Evolutionary conservation across 1,140 invertebrate genomes (phyloP), one percentile per base, ranked within the genome.

Genomic region (Bombus superbus): DNA sequence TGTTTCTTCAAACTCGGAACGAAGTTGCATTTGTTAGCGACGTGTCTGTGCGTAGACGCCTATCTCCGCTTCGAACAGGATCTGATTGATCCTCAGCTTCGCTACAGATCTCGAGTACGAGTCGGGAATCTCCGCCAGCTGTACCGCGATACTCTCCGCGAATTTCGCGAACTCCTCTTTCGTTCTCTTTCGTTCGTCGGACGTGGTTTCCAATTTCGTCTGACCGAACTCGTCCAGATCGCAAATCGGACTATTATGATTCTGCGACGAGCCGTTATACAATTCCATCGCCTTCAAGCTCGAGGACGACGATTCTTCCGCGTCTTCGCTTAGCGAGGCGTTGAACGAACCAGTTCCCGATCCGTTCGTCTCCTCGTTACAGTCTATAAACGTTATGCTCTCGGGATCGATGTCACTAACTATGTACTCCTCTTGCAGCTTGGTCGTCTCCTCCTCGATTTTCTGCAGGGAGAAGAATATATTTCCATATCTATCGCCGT

Each of bases 61-160:
- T 75, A 93, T 92, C 73, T 93, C 92, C 28, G 92, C 92, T 72
- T 93, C 92, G 78, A 93, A 93, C 2, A 93, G 87, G 13, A 93
- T 93, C 69, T 93, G 92, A 69, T 93, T 93, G 73, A 93, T 93
- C 76, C 90, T 90, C 1, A 93, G 83, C 77, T 93, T 93, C 4
- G 92, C 92, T 11, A 93, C 92, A 15, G 92, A 92, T 66, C 92
- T 92, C n/a, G 92, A 93, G 15, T 93, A 93, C 0, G 92, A 92
- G 42, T 93, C 92, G 0, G 92, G 92, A 2, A 93, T 92, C 73
- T 93, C 89, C 15, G 92, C 92, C 3, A 93, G 74, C 57, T 93
- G 92, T 4, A 90, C 75, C 2, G 92, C 92, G 40, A 93, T 92
- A 69, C 92, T 92, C 40, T 93, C 92, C 3, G 91, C 92, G 71